Evolutionary conservation across 1,140 invertebrate genomes (phyloP), one percentile per base, ranked within the genome.

Genomic region (Drosophila nigrodunni): DNA sequence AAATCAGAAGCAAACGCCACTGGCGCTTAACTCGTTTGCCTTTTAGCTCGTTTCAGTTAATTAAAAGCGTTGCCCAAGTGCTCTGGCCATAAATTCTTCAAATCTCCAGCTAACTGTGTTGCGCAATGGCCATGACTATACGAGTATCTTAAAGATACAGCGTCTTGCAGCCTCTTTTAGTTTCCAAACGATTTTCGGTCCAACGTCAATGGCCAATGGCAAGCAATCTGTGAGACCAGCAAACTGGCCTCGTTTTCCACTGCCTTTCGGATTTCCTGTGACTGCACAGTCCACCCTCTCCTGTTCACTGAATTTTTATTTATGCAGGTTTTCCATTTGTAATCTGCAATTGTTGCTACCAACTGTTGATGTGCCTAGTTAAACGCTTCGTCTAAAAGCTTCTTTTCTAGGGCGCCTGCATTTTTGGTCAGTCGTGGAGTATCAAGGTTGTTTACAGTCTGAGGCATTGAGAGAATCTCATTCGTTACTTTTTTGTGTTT

Each of bases 151-250:
- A 50, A 55, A 78, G 80, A 64, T 68, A 69, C 72, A 37, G 65
- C 57, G 18, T 54, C 65, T 55, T 44, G 62, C 67, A 75, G 55
- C 37, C 66, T 62, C 66, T 41, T 7, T 15, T 15, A 15, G 15
- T 15, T 15, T 15, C 18, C 1, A 21, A 21, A 11, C 57, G 10
- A 39, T 86, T 46, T 54, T 7, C 30, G 39, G 25, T 4, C 0
- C 39, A 80, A 74, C 74, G 77, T 83, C 82, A 88, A 82, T 58
- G 77, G 79, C 82, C 83, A 82, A 76, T 88, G 83, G 82, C 82
- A 88, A 62, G 67, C 15, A 79, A 55, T 37, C 57, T 62, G 43
- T 74, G 66, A 49, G 72, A 47, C 65, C 41, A 44, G 21, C 35
- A 46, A 50, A 41, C 15, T 79, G 83, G 66, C 82, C 83, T 69